Conservation (phyloP, 2,888 invertebrate genomes). For the Nephrotoma appendiculata region DNA sequence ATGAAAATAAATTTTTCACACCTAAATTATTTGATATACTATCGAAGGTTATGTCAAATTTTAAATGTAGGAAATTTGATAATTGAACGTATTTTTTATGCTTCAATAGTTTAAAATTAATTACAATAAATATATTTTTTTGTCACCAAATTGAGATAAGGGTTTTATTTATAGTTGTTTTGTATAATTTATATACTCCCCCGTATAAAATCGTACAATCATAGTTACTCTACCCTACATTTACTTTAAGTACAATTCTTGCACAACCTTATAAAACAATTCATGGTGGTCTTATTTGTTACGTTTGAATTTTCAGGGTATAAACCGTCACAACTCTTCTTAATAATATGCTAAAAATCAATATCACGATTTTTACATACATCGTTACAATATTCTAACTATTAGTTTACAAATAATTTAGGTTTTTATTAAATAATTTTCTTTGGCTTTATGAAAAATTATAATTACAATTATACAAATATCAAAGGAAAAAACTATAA, state of each 20-base stretch:
- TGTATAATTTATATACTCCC: not conserved
- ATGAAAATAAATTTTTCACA: not conserved
- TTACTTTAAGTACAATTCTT: not conserved
- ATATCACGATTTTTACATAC: not conserved
- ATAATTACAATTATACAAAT: not conserved
- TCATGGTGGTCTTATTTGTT: not conserved
- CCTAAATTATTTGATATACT: not conserved
- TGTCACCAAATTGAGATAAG: not conserved
- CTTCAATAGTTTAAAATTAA: not conserved
- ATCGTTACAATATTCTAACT: not conserved
- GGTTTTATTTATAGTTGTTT: not conserved
- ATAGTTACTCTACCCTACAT: not conserved
- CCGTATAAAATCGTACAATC: not conserved
- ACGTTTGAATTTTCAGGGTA: not conserved
- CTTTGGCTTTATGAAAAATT: not conserved
- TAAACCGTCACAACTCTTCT: not conserved
- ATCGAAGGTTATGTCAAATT: not conserved
- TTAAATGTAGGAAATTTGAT: not conserved
- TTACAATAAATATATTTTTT: not conserved
- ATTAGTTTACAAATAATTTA: not conserved
- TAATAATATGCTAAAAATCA: not conserved
- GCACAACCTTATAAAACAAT: not conserved
- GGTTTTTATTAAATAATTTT: not conserved
- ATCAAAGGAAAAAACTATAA: not conserved
- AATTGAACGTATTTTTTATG: not conserved